Conservation (phyloP, 2,797 vertebrate species). For the Cryptoblepharus egeriae region DNA sequence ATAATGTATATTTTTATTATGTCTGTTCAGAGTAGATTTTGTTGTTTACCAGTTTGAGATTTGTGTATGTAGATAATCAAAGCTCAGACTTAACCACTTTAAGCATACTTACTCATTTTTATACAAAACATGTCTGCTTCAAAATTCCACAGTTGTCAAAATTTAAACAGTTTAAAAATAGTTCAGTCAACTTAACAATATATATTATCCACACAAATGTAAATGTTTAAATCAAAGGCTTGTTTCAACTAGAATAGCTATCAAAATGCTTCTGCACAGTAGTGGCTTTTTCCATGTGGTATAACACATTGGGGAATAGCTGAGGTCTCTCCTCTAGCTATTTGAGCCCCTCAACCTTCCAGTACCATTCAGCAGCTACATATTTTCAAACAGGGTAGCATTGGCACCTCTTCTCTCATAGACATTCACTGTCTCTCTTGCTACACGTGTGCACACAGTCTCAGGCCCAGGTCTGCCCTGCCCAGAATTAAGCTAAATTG, state of each 20-base stretch:
- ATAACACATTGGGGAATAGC: too few relatives aligned
- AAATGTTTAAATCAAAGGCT: not conserved
- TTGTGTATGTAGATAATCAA: conserved; percentile 33
- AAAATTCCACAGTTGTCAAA: not conserved
- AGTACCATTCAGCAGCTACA: too few relatives aligned
- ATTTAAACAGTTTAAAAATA: not conserved
- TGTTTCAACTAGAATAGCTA: not conserved
- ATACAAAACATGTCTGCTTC: conserved; percentile 3
- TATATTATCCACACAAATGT: not conserved
- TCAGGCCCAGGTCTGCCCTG: too few relatives aligned
- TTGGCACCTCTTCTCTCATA: too few relatives aligned
- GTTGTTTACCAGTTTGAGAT: conserved; percentile 45
- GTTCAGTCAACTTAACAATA: not conserved
- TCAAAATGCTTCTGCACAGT: not conserved
- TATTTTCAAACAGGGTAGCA: too few relatives aligned
- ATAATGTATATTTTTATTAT: conserved; percentile 52
- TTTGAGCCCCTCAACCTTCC: too few relatives aligned
- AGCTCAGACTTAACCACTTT: conserved; percentile 42
- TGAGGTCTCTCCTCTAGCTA: too few relatives aligned
- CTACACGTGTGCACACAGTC: too few relatives aligned
- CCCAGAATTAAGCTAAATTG: too few relatives aligned
- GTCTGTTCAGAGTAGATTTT: conserved; percentile 40
- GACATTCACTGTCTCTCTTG: too few relatives aligned
- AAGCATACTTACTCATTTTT: conserved; percentile 24
- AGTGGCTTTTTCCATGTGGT: not conserved